phyloP scores from a whole-genome alignment of 1,140 invertebrate genomes.

The Sycophila sp. region DNA sequence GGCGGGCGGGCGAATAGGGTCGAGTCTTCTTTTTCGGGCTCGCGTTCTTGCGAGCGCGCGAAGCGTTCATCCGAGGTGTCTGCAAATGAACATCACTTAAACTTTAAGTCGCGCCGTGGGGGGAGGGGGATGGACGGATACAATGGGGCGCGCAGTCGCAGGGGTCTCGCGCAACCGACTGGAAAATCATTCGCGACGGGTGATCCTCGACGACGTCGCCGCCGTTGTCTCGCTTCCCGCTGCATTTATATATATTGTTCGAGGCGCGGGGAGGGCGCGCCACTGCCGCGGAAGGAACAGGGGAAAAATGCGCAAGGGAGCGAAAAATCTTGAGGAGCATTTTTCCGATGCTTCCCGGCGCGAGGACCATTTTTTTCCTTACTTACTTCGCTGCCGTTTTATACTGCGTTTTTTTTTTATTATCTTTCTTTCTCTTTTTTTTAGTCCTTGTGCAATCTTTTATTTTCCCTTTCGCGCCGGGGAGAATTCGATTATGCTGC shows the following conservation, averaged over 20 bases:
- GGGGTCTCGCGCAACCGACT: conserved; percentile 42
- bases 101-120: conserved; percentile 26
- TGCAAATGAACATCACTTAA: conserved; percentile 51
- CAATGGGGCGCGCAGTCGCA: conserved; percentile 30
- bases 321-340: neutral
- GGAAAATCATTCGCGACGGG: conserved; percentile 51
- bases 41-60: neutral
- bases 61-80: conserved; percentile 49
- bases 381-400: too few relatives aligned
- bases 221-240: neutral
- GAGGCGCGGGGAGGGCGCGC: too few relatives aligned
- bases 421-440: neutral
- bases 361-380: too few relatives aligned
- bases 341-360: neutral
- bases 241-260: neutral
- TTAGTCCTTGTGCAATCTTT: neutral
- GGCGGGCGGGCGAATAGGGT: too few relatives aligned
- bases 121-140: neutral
- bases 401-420: too few relatives aligned
- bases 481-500: neutral
- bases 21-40: too few relatives aligned
- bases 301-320: neutral
- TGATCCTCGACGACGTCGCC: conserved; percentile 36
- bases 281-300: conserved; percentile 11
- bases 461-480: neutral